Percentiles rank a stretch among this genome's conserved stretches.
Conservation (phyloP, 1,140 invertebrate species). For the Ceratitis capitata region DNA sequence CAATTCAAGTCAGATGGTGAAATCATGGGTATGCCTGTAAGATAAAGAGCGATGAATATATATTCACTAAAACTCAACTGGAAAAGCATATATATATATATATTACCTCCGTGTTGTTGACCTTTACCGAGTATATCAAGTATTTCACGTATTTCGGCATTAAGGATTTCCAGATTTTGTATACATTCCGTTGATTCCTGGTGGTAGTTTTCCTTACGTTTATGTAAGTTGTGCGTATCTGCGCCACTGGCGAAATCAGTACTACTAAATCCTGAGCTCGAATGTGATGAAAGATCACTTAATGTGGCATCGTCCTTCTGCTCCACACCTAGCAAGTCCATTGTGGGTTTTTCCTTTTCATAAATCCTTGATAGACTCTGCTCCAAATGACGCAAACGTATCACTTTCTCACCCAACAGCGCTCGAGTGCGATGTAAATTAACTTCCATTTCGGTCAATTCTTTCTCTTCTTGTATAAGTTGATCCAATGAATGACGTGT, state of each 20-base stretch:
- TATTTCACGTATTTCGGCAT: conserved; percentile 77
- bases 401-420: conserved; percentile 81
- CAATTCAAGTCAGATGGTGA: conserved; percentile 73
- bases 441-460: conserved; percentile 82
- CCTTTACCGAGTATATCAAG: conserved; percentile 75
- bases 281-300: conserved; percentile 75
- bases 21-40: conserved; percentile 65
- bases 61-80: neutral
- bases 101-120: conserved; percentile 55
- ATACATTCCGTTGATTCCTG: conserved; percentile 77
- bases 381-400: conserved; percentile 78
- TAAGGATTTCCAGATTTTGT: conserved; percentile 76
- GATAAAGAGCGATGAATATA: neutral
- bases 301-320: conserved; percentile 68
- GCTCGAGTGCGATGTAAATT: conserved; percentile 80
- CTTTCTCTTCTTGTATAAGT: conserved; percentile 77
- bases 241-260: conserved; percentile 73
- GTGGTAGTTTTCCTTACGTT: conserved; percentile 64
- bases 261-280: conserved; percentile 76
- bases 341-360: conserved; percentile 60
- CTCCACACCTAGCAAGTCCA: conserved; percentile 66
- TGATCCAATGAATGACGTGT: conserved; percentile 70
- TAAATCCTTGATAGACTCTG: conserved; percentile 75
- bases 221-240: conserved; percentile 59
- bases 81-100: neutral